Evolutionary conservation across 1,140 invertebrate species (phyloP).

Genomic region (Cyclargus thomasi): DNA sequence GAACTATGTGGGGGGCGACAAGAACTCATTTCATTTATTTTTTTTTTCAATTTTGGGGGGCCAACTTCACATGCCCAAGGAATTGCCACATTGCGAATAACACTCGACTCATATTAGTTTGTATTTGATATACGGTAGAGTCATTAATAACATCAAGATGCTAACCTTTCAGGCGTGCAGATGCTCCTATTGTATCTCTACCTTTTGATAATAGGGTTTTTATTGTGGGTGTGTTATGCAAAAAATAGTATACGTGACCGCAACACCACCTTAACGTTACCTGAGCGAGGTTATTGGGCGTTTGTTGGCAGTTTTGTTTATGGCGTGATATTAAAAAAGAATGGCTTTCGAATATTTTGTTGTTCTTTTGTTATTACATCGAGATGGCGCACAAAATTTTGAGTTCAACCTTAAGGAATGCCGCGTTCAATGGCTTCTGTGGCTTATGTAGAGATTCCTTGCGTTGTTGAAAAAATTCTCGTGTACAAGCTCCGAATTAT

Average conservation of each 20-base stretch:
- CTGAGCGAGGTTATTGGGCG: constrained; percentile 8
- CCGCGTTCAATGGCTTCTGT: background rate
- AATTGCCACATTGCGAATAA: background rate
- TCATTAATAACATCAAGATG: constrained; percentile 34
- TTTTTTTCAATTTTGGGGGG: too few species aligned
- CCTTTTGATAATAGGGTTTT: constrained; percentile 30
- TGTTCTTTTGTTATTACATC: background rate
- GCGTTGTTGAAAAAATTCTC: background rate
- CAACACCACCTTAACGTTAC: constrained; percentile 20
- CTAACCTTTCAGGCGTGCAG: constrained; percentile 28
- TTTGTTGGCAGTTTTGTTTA: background rate
- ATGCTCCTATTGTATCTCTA: constrained; percentile 30
- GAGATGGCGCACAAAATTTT: background rate
- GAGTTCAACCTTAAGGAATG: background rate
- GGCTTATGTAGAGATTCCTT: background rate
- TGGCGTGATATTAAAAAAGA: background rate
- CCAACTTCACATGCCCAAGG: too few species aligned
- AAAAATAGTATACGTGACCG: constrained; percentile 28
- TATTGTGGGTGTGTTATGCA: constrained; percentile 27
- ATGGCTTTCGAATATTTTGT: background rate
- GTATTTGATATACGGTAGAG: constrained; percentile 4
- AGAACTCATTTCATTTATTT: too few species aligned
- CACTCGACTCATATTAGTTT: background rate
- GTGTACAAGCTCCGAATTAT: background rate
- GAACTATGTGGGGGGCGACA: too few species aligned